Evolutionary conservation across 2,888 invertebrate species (phyloP).

Genomic region (Melanostoma scalare): DNA sequence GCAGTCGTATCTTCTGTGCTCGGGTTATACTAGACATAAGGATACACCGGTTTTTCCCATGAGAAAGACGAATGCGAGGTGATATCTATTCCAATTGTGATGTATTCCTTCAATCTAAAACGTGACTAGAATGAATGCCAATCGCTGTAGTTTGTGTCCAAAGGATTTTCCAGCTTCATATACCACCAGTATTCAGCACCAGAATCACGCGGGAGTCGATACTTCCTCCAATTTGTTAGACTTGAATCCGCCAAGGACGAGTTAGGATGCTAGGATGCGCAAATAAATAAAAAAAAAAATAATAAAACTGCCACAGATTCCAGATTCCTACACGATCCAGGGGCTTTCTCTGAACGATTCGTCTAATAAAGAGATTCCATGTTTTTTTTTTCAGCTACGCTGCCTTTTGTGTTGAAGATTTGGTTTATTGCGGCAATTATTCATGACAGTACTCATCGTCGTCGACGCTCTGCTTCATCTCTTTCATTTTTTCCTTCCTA

Average conservation of each 20-base stretch:
- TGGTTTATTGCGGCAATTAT: conserved; percentile 70
- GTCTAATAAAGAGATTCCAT: conserved; percentile 39
- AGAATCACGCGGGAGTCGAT: conserved; percentile 39
- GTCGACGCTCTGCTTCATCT: conserved; percentile 33
- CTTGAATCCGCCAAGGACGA: conserved; percentile 25
- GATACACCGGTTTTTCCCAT: conserved; percentile 1
- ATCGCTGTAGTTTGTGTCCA: conserved; percentile 46
- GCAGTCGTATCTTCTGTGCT: conserved; percentile 24
- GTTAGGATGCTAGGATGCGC: background rate
- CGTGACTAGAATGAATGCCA: conserved; percentile 69
- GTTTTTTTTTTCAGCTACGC: conserved; percentile 2
- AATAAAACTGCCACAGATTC: conserved; percentile 7
- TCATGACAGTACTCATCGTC: conserved; percentile 55
- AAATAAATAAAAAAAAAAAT: conserved; percentile 5
- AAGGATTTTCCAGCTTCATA: conserved; percentile 44
- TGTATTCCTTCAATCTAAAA: conserved; percentile 72
- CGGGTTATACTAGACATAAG: background rate
- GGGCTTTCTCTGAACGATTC: conserved; percentile 50
- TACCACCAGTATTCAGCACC: background rate
- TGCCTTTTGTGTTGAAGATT: conserved; percentile 36
- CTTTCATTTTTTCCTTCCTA: conserved; percentile 15
- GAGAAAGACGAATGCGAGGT: conserved; percentile 39
- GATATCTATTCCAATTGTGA: conserved; percentile 63
- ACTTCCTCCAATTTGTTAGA: conserved; percentile 54
- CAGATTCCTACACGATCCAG: background rate